Conservation (phyloP, 2,888 invertebrate species). For the Nysson spinosus region DNA sequence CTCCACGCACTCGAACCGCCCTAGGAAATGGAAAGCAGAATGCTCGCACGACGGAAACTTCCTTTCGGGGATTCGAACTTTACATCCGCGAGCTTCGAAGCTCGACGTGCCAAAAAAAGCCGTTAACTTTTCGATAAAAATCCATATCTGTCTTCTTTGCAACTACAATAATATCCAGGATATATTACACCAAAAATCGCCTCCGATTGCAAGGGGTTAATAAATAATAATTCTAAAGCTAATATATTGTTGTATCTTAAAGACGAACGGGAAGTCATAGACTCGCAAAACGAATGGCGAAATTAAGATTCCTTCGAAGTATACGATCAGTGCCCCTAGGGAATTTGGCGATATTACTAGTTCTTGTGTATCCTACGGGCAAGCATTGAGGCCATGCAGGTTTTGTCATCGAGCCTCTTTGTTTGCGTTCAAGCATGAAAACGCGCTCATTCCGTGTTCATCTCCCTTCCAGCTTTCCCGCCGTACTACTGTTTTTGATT, state of each 20-base stretch:
- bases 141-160: too few species aligned
- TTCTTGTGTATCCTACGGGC: conserved; percentile 58
- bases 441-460: conserved; percentile 60
- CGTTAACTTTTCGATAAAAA: too few species aligned
- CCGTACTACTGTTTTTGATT: conserved; percentile 58
- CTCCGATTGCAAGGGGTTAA: too few species aligned
- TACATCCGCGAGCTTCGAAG: conserved; percentile 22
- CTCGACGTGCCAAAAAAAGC: too few species aligned
- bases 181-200: too few species aligned
- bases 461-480: conserved; percentile 24
- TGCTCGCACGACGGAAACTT: too few species aligned
- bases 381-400: conserved; percentile 67
- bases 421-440: conserved; percentile 70
- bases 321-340: conserved; percentile 50
- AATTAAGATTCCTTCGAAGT: conserved; percentile 46
- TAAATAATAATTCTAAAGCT: too few species aligned
- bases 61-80: too few species aligned
- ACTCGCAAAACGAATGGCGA: conserved; percentile 12
- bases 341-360: conserved; percentile 63
- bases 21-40: too few species aligned
- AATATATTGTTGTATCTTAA: too few species aligned
- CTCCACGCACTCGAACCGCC: conserved; percentile 17
- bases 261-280: not conserved
- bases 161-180: too few species aligned
- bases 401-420: conserved; percentile 74